Evolutionary conservation across 2,113 vertebrate species (phyloP), one percentile per base, ranked within the genome.

Genomic region (Regulus satrapa): DNA sequence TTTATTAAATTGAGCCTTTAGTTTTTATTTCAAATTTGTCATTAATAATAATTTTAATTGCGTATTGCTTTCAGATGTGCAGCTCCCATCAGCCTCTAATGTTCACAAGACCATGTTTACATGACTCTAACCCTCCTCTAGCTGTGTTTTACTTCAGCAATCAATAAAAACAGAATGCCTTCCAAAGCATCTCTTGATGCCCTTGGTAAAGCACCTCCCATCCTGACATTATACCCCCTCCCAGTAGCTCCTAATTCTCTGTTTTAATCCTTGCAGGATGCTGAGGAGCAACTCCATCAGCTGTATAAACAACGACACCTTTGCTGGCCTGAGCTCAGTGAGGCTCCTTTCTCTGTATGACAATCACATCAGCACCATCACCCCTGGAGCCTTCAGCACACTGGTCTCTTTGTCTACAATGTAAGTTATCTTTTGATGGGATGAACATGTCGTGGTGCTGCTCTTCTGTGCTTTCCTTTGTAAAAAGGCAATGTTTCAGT

Each of bases 351-450:
- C 99, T 4, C 98, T 99, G 26, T 99, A 99, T 10, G 99, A 99
- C 98, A 99, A 99, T 90, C 98, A 98, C 75, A 99, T 99, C 97
- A 98, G 98, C 97, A 99, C 99, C 82, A 99, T 99, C 93, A 98
- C 98, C 73, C 99, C 99, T 0, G 99, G 99, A 93, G 99, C 99
- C 96, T 99, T 99, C 98, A 98, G 98, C 97, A 99, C 99, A 0
- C 98, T 99, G 14, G 99, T 99, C 92, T 99, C 99, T 64, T 97
- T 99, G 93, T 99, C 99, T 56, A 99, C 99, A 91, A 99, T 99
- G 99, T 99, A 93, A 99, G 99, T 98, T 58, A 24, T 36, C 31
- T 91, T 86, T 26, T 52, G 25, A 6, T 10, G 26, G 25, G 31
- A 48, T 8, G 10, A 46, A 23, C 10, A 0, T 26, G 19, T 14